Conservation (phyloP, 2,888 invertebrate genomes). For the Scaptomyza reducta region DNA sequence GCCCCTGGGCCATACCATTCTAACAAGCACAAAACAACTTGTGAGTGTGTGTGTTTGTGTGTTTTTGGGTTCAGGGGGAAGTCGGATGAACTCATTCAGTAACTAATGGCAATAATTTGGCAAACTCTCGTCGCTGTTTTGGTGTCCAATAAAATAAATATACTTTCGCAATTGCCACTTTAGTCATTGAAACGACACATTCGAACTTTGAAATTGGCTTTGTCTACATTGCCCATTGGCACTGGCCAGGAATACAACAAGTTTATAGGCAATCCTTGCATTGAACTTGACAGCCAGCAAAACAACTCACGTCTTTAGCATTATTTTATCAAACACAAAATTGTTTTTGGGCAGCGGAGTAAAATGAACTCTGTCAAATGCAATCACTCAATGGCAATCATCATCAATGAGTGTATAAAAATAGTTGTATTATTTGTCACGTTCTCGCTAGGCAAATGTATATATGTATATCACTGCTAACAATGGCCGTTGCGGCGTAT, state of each 20-base stretch:
- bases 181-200: conserved; percentile 62
- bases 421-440: conserved; percentile 71
- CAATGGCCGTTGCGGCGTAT: conserved; percentile 45
- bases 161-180: conserved; percentile 63
- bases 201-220: conserved; percentile 52
- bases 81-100: conserved; percentile 45
- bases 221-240: conserved; percentile 44
- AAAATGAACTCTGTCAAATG: conserved; percentile 58
- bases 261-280: conserved; percentile 13
- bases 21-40: conserved; percentile 35
- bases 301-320: conserved; percentile 28
- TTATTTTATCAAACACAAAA: conserved; percentile 16
- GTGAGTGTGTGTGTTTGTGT: conserved; percentile 8
- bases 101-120: conserved; percentile 78
- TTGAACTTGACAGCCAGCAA: conserved; percentile 14
- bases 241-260: conserved; percentile 18
- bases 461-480: conserved; percentile 13
- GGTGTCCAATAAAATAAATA: conserved; percentile 73
- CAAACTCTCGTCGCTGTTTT: conserved; percentile 64
- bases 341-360: conserved; percentile 1
- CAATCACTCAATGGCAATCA: conserved; percentile 12
- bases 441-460: conserved; percentile 62
- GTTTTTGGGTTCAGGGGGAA: background rate
- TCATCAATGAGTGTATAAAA: conserved; percentile 40
- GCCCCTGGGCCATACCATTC: conserved; percentile 47